Evolutionary conservation across 2,797 vertebrate species (phyloP).

Genomic region (Periparus ater): DNA sequence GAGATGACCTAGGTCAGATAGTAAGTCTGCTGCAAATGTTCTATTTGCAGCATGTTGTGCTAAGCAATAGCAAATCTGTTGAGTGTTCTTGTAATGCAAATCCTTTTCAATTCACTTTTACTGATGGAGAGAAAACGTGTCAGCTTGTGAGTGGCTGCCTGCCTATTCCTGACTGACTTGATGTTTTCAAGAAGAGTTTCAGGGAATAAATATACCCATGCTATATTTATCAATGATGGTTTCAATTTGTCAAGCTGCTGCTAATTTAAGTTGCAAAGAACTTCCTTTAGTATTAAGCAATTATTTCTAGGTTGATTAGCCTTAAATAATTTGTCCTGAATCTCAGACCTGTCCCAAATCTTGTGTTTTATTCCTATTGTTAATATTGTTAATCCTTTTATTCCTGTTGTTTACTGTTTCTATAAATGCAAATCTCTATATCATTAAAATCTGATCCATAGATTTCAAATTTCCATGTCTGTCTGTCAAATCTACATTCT

Average conservation of each 20-base stretch:
- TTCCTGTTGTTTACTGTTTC: background rate
- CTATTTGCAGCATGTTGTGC: background rate
- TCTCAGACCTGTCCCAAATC: background rate
- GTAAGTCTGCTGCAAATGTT: conserved; percentile 9
- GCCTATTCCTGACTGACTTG: background rate
- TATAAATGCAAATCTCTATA: background rate
- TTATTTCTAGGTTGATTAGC: conserved; percentile 7
- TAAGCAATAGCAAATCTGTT: background rate
- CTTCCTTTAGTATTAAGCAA: conserved; percentile 27
- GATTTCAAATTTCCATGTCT: background rate
- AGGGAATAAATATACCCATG: background rate
- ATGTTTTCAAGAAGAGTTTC: background rate
- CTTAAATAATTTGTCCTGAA: conserved; percentile 4
- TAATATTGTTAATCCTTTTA: background rate
- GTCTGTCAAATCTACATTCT: background rate
- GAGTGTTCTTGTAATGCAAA: background rate
- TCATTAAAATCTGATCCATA: background rate
- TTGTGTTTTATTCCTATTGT: background rate
- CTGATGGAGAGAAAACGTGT: background rate
- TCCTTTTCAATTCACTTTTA: conserved; percentile 22
- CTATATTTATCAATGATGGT: conserved; percentile 13
- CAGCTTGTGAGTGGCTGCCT: background rate
- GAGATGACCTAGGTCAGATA: conserved; percentile 44
- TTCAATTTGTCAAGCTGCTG: background rate
- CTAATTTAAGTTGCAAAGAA: conserved; percentile 10